Percentiles rank a stretch among this genome's conserved stretches.
Conservation (phyloP, 2,888 invertebrate species). For the Meliscaeva auricollis region DNA sequence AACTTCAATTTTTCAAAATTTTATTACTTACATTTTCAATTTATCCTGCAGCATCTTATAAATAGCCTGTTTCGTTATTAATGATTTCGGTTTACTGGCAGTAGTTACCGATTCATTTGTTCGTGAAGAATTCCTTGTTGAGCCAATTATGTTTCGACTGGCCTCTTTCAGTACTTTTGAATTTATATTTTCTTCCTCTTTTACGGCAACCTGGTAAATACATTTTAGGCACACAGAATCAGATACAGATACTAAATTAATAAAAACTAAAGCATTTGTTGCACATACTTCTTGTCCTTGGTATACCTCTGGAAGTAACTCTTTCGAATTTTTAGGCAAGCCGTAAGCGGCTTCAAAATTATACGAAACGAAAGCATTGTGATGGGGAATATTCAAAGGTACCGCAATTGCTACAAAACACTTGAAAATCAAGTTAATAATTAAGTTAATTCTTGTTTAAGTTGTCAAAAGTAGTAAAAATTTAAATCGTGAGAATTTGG, state of each 20-base stretch:
- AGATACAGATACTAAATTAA: no score
- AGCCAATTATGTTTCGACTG: background rate
- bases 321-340: conserved; percentile 86
- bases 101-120: background rate
- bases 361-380: conserved; percentile 89
- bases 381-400: conserved; percentile 88
- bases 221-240: no score
- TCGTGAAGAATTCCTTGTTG: background rate
- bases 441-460: background rate
- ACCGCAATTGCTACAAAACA: conserved; percentile 89
- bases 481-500: no score
- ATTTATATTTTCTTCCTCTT: conserved; percentile 16
- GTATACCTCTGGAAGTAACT: conserved; percentile 83
- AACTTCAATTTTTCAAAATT: background rate
- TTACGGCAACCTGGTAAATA: conserved; percentile 8
- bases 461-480: no score
- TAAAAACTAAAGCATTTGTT: no score
- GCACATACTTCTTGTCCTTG: no score
- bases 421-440: conserved; percentile 82
- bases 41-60: conserved; percentile 45
- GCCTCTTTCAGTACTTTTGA: background rate
- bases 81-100: background rate
- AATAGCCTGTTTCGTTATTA: conserved; percentile 42
- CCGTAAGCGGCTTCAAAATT: conserved; percentile 90
- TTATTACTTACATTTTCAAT: conserved; percentile 36